A percentile compares a stretch with the other conserved stretches of the same genome.
These are phyloP conservation scores for Tribolium freemani DNA, from an alignment of 2,888 invertebrate species.

Conservation along the genomic window DNA sequence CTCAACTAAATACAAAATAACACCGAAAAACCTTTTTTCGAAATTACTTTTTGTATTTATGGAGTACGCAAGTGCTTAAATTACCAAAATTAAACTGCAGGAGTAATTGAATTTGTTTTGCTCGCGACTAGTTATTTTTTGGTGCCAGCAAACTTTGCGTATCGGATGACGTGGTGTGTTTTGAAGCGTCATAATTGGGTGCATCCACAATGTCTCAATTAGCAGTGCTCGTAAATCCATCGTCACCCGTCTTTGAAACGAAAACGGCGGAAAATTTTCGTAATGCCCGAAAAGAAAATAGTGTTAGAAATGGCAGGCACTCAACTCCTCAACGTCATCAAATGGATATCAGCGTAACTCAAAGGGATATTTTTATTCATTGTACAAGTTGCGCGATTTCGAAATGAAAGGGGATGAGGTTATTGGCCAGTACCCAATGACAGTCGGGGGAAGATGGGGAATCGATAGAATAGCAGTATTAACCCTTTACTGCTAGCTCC, in stretches of 20 bases:
- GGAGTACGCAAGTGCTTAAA: slow-evolving; percentile 1
- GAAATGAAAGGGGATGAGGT: slow-evolving; percentile 46
- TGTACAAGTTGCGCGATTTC: slow-evolving; percentile 49
- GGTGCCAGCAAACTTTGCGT: background rate
- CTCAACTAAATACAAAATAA: slow-evolving; percentile 30
- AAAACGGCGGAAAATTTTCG: slow-evolving; percentile 8
- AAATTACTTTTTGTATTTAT: slow-evolving; percentile 4
- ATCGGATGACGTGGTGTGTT: background rate
- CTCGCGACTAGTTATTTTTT: background rate
- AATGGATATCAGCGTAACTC: slow-evolving; percentile 43
- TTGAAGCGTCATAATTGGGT: slow-evolving; percentile 13
- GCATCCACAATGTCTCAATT: slow-evolving; percentile 24
- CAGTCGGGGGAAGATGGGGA: slow-evolving; percentile 55
- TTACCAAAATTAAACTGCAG: background rate
- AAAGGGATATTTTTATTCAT: slow-evolving; percentile 52
- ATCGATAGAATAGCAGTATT: slow-evolving; percentile 58
- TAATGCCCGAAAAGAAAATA: slow-evolving; percentile 22
- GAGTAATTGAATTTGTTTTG: background rate
- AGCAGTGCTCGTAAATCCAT: slow-evolving; percentile 27
- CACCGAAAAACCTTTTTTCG: slow-evolving; percentile 4
- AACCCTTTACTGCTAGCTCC: slow-evolving; percentile 56
- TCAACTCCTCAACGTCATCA: slow-evolving; percentile 28
- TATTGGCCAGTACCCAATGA: slow-evolving; percentile 58
- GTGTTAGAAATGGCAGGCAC: slow-evolving; percentile 18
- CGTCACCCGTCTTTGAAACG: slow-evolving; percentile 20